Percentiles rank a stretch among this genome's conserved stretches.
Evolutionary conservation across 2,888 invertebrate species (phyloP).

Genomic region (Polylopha cassiicola): DNA sequence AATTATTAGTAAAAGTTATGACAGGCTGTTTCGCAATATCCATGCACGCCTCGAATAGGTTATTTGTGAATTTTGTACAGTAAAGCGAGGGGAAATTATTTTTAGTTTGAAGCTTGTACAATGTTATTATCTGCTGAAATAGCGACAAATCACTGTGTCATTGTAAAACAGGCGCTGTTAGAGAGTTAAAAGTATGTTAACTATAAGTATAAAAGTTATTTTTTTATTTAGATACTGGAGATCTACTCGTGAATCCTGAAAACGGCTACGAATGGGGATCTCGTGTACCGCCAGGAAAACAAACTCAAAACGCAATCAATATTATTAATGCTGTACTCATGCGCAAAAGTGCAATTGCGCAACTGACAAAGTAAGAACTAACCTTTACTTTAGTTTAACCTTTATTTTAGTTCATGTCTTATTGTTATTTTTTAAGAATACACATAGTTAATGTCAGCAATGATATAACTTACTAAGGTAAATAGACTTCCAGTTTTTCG

Average conservation of each 20-base stretch:
- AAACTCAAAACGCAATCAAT: slow-evolving; percentile 80
- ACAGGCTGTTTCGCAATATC: not conserved
- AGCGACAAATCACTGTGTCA: no score
- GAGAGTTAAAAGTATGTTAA: slow-evolving; percentile 3
- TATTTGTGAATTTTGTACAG: no score
- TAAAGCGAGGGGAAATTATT: no score
- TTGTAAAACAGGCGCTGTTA: no score
- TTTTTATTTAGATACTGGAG: slow-evolving; percentile 60
- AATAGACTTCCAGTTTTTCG: no score
- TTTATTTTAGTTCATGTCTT: no score
- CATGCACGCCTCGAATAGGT: no score
- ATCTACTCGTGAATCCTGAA: slow-evolving; percentile 62
- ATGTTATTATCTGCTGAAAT: no score
- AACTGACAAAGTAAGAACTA: slow-evolving; percentile 76
- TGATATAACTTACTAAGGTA: no score
- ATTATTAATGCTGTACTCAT: slow-evolving; percentile 82
- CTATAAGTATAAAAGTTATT: not conserved
- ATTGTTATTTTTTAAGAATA: no score
- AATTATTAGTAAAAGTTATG: slow-evolving; percentile 18
- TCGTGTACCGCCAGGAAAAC: slow-evolving; percentile 45
- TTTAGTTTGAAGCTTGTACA: no score
- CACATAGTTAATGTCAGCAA: no score
- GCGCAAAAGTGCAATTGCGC: slow-evolving; percentile 78
- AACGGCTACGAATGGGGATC: slow-evolving; percentile 65
- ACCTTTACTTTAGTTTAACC: not conserved